Percentiles rank a stretch among this genome's conserved stretches.
Conservation (phyloP, 2,797 vertebrate species). For the Monodelphis domestica region DNA sequence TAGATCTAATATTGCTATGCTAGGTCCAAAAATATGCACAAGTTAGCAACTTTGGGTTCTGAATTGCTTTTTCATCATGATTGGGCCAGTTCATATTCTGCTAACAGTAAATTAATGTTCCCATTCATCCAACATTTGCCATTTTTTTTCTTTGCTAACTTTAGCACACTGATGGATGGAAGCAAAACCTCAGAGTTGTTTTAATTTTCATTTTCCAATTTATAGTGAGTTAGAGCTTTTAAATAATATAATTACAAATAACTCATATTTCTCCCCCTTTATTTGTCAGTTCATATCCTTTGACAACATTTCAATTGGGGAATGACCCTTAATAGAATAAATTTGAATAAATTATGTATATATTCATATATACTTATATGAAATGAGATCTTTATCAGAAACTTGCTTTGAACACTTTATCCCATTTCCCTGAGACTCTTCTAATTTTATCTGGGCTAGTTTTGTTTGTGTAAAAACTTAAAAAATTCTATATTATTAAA, state of each 20-base stretch:
- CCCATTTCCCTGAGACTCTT: background rate
- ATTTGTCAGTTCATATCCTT: background rate
- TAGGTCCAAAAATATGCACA: background rate
- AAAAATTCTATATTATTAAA: background rate
- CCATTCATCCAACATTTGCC: background rate
- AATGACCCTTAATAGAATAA: background rate
- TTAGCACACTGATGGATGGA: background rate
- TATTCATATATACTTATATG: background rate
- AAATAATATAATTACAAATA: background rate
- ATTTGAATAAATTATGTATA: background rate
- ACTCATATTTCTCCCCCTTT: background rate
- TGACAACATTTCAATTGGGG: background rate
- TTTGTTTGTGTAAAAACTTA: background rate
- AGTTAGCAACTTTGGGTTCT: background rate
- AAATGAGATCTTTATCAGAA: background rate
- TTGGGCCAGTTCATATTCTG: background rate
- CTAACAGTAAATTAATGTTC: background rate
- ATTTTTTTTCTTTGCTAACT: background rate
- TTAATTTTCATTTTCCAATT: background rate
- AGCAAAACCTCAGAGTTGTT: background rate
- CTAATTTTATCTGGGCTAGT: background rate
- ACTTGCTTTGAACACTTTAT: background rate
- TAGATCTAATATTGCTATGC: background rate
- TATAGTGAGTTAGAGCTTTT: too few species aligned
- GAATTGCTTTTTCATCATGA: background rate